Base-by-base conservation (phyloP, 2,797 vertebrate genomes). In the Schizopygopsis malacanthus region DNA sequence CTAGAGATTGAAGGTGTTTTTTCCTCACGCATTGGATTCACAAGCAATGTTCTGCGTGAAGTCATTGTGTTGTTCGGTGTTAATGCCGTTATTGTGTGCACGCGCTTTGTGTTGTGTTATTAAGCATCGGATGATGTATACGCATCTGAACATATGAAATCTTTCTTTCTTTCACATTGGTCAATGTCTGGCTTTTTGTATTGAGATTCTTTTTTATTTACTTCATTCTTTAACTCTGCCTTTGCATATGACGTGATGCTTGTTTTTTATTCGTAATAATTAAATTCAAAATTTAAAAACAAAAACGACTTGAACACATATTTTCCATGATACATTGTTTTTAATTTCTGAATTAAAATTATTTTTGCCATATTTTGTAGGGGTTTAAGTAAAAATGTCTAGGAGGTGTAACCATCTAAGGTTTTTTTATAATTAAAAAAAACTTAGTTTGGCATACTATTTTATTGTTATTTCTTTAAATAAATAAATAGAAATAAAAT, bases 11-110 rank as follows among this genome's bases (percentile, higher is more conserved):
- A 33, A 50, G 15, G 33, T 75, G 52, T 65, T 75, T 6, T 84
- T 69, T 56, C 16, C 73, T 43, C 5, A 20, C 61, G 18, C 16
- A 4, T 54, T 43, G 16, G 13, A 45, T 16, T 70, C n/a, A 5
- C 22, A 7, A 28, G 72, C 69, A 2, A 3, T 61, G 50, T 37
- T 39, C 8, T 25, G 65, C 50, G 3, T 45, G 6, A 16, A n/a
- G 41, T 43, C 43, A 22, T 33, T 71, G 39, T 39, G 13, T 85
- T 18, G 22, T 76, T 73, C 79, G 61, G 3, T 18, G 77, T 79
- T 76, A 70, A 59, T 69, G 52, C 20, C 20, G 10, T 33, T 69
- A 28, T 78, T 56, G 33, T 78, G 10, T 16, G 2, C 9, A 37
- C 18, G 41, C 41, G 16, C 33, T 37, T 39, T 67, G 33, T 52